phyloP scores from a whole-genome alignment of 2,113 vertebrate genomes.

The Gadus macrocephalus region DNA sequence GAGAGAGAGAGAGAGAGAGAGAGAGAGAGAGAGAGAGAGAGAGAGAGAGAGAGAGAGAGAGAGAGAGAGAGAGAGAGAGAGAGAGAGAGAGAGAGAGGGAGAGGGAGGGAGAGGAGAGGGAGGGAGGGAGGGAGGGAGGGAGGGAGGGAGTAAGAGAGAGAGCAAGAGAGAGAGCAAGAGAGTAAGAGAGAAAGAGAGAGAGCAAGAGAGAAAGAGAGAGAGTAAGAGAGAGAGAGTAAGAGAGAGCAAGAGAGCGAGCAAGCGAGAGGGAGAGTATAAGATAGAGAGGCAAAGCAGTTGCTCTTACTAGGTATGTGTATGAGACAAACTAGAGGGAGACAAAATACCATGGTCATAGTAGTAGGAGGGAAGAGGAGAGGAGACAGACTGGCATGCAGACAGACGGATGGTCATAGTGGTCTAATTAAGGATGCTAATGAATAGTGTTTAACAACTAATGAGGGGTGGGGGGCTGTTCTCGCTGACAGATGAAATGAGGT shows the following conservation, averaged over 20 bases:
- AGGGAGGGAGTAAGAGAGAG: constrained; percentile 29
- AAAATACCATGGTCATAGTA: neutral
- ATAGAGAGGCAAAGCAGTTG: constrained; percentile 12
- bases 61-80: neutral
- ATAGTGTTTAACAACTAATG: constrained; percentile 86
- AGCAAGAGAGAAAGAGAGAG: neutral
- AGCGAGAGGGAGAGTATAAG: constrained; percentile 36
- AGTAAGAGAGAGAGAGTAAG: constrained; percentile 17
- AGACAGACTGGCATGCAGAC: constrained; percentile 39
- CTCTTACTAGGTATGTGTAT: too few relatives aligned
- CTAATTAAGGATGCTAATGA: constrained; percentile 87
- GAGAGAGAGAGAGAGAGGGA: neutral
- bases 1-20: constrained; percentile 45
- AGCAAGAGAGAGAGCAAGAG: constrained; percentile 26
- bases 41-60: neutral
- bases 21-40: neutral
- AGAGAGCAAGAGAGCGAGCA: constrained; percentile 8
- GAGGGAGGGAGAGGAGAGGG: neutral
- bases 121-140: neutral
- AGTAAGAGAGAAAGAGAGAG: constrained; percentile 5
- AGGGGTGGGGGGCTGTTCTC: constrained; percentile 79
- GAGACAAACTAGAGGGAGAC: too few relatives aligned
- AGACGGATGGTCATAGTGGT: constrained; percentile 72
- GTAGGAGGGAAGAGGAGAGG: constrained; percentile 12
- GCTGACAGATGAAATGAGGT: constrained; percentile 33